phyloP scores from a whole-genome alignment of 1,140 invertebrate genomes.

The Probaryconus sp. region DNA sequence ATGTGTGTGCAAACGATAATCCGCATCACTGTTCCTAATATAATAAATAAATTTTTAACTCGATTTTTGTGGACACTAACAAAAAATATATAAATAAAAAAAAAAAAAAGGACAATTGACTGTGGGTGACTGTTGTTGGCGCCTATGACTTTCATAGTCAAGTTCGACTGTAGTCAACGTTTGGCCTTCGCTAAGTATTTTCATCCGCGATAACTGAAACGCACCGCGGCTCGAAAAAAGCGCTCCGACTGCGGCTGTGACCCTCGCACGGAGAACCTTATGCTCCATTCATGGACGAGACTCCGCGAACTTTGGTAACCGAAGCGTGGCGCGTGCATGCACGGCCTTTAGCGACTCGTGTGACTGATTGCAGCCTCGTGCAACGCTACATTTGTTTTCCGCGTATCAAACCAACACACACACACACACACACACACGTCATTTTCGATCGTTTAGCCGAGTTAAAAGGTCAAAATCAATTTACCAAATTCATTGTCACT shows the following conservation, averaged over 20 bases:
- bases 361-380: slow-evolving; percentile 47
- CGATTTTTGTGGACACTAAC: too few species aligned
- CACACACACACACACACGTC: too few species aligned
- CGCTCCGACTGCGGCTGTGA: slow-evolving; percentile 36
- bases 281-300: slow-evolving; percentile 59
- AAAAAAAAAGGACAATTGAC: too few species aligned
- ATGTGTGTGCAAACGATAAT: too few species aligned
- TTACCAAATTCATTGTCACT: too few species aligned
- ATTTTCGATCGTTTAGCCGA: too few species aligned
- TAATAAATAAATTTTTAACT: too few species aligned
- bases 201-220: slow-evolving; percentile 44
- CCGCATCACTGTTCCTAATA: too few species aligned
- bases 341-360: slow-evolving; percentile 32
- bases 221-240: slow-evolving; percentile 27
- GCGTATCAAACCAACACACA: too few species aligned
- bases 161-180: slow-evolving; percentile 30
- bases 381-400: slow-evolving; percentile 28
- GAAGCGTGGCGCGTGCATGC: slow-evolving; percentile 41
- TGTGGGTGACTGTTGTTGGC: neutral
- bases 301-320: slow-evolving; percentile 57
- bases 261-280: slow-evolving; percentile 59
- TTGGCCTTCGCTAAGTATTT: slow-evolving; percentile 49
- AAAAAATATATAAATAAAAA: too few species aligned
- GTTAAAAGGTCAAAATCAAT: too few species aligned
- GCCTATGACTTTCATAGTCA: slow-evolving; percentile 26